These are phyloP conservation scores for Eupithecia tripunctaria DNA, from an alignment of 2,888 invertebrate species.

Conservation along the genomic window DNA sequence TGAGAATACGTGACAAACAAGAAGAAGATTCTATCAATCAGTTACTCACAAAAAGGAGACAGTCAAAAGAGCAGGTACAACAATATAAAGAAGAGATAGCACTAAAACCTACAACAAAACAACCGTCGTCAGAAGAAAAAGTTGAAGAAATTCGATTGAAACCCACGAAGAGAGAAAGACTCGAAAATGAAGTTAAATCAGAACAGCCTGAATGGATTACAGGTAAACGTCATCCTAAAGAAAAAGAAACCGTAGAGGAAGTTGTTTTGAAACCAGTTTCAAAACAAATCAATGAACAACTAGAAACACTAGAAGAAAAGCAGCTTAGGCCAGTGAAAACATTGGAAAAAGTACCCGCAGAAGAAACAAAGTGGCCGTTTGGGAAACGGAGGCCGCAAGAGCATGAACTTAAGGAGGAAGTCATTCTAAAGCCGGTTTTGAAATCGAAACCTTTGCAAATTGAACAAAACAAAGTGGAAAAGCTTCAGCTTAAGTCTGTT, in stretches of 20 bases:
- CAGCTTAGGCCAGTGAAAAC: slow-evolving; percentile 55
- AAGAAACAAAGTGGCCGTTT: slow-evolving; percentile 63
- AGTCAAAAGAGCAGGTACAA: slow-evolving; percentile 27
- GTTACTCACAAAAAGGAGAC: not conserved
- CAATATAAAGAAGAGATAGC: slow-evolving; percentile 23
- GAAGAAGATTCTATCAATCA: slow-evolving; percentile 15
- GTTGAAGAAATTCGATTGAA: slow-evolving; percentile 69
- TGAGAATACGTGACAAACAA: slow-evolving; percentile 70
- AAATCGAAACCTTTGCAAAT: slow-evolving; percentile 37
- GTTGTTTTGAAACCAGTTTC: slow-evolving; percentile 53
- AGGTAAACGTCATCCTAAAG: slow-evolving; percentile 13
- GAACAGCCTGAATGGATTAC: slow-evolving; percentile 51
- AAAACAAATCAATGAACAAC: slow-evolving; percentile 42
- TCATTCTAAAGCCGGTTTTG: slow-evolving; percentile 61
- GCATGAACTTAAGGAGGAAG: slow-evolving; percentile 58
- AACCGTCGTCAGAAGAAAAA: slow-evolving; percentile 44
- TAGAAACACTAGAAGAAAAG: slow-evolving; percentile 69
- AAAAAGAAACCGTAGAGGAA: slow-evolving; percentile 44
- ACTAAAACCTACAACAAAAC: slow-evolving; percentile 16
- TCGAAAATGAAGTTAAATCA: slow-evolving; percentile 48
- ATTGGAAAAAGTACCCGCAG: slow-evolving; percentile 50
- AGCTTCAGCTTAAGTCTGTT: slow-evolving; percentile 58
- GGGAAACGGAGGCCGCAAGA: slow-evolving; percentile 19
- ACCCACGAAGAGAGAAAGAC: slow-evolving; percentile 23
- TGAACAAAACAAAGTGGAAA: slow-evolving; percentile 35